These are phyloP conservation scores for Drosophila yakuba DNA, from an alignment of 1,140 invertebrate genomes.

Conservation along the genomic window DNA sequence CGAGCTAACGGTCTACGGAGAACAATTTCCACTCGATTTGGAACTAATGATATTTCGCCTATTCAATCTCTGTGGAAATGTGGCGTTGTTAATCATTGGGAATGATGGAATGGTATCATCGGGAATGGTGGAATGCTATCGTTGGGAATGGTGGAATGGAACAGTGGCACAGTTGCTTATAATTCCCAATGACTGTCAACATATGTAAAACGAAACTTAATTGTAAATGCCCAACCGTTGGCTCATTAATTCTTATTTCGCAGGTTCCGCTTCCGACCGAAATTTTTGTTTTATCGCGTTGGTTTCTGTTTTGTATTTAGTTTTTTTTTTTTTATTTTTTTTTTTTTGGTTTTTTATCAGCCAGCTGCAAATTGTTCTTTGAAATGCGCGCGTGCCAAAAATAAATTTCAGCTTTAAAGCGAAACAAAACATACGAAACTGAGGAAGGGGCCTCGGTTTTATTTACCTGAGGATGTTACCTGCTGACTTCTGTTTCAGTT, in stretches of 20 bases:
- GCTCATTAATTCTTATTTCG: conserved; percentile 7
- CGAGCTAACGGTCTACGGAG: conserved; percentile 26
- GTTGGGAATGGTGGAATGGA: not conserved
- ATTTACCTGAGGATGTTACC: conserved; percentile 34
- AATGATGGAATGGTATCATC: too few relatives aligned
- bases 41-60: conserved; percentile 6
- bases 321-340: not conserved
- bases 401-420: conserved; percentile 40
- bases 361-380: conserved; percentile 38
- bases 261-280: conserved; percentile 16
- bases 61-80: not conserved
- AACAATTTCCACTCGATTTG: conserved; percentile 19
- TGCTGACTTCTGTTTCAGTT: conserved; percentile 45
- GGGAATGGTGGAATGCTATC: too few relatives aligned
- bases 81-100: not conserved
- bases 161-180: not conserved
- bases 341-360: not conserved
- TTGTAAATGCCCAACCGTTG: not conserved
- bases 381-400: conserved; percentile 48
- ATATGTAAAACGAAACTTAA: not conserved
- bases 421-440: conserved; percentile 10
- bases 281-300: conserved; percentile 9
- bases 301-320: not conserved
- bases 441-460: conserved; percentile 4
- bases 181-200: not conserved